Percentiles rank a stretch among this genome's conserved stretches.
phyloP scores from a whole-genome alignment of 2,888 invertebrate genomes.

The Ectropis crepuscularia region DNA sequence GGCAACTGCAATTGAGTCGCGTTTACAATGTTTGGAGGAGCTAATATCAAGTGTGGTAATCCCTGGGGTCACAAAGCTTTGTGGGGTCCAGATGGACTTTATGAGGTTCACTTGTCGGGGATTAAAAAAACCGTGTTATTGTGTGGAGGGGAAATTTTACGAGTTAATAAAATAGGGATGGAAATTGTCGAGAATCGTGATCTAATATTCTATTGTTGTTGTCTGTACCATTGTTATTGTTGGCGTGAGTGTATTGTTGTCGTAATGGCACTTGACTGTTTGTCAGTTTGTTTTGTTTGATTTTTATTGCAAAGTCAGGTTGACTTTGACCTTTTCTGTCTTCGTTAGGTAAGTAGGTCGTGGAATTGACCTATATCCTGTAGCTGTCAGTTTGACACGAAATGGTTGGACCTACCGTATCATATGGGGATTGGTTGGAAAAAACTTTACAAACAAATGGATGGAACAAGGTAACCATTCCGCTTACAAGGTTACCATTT shows the following conservation, averaged over 20 bases:
- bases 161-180: constrained; percentile 78
- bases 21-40: constrained; percentile 44
- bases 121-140: constrained; percentile 81
- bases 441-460: too few relatives aligned
- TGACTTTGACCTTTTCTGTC: constrained; percentile 33
- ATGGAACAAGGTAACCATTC: too few relatives aligned
- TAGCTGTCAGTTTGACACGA: neutral
- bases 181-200: constrained; percentile 60
- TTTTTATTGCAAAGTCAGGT: constrained; percentile 12
- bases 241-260: constrained; percentile 26
- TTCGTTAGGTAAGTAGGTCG: constrained; percentile 16
- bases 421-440: neutral
- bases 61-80: constrained; percentile 72
- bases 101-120: constrained; percentile 79
- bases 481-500: too few relatives aligned
- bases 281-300: constrained; percentile 21
- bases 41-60: constrained; percentile 67
- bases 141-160: constrained; percentile 68
- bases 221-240: constrained; percentile 27
- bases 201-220: constrained; percentile 58
- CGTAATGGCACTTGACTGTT: constrained; percentile 31
- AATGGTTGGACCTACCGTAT: constrained; percentile 10
- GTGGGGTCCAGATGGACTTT: constrained; percentile 78
- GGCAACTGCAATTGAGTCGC: constrained; percentile 16
- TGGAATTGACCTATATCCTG: neutral